These are phyloP conservation scores for Corapipo altera DNA, from an alignment of 2,113 vertebrate species.

Conservation along the genomic window DNA sequence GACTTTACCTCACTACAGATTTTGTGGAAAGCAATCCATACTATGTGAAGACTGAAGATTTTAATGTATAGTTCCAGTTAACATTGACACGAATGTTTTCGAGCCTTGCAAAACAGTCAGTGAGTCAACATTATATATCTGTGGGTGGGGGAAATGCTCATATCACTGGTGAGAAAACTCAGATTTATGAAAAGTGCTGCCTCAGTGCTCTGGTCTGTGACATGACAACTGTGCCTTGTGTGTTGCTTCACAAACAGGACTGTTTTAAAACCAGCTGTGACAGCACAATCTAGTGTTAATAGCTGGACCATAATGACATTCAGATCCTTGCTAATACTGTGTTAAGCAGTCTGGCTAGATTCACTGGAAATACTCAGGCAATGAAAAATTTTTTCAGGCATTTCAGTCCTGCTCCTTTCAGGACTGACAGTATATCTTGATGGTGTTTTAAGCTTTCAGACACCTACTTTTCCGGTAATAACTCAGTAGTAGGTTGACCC, in stretches of 20 bases:
- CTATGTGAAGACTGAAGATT: background rate
- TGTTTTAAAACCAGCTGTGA: background rate
- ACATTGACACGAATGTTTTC: background rate
- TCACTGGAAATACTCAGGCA: background rate
- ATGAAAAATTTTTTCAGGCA: background rate
- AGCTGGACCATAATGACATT: background rate
- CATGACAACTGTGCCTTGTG: background rate
- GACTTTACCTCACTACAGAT: background rate
- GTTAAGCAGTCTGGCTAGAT: background rate
- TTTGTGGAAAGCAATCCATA: rapidly evolving
- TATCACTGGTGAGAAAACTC: background rate
- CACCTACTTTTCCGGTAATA: background rate
- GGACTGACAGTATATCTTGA: background rate
- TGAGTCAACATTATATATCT: rapidly evolving
- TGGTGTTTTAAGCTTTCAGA: background rate
- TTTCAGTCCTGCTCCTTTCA: background rate
- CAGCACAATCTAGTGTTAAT: background rate
- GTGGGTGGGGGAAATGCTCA: no score
- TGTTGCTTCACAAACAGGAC: rapidly evolving
- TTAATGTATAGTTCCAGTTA: no score
- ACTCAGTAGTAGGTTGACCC: background rate
- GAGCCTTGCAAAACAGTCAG: background rate
- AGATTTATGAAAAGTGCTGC: background rate
- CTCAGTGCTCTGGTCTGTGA: rapidly evolving
- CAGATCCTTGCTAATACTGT: background rate